Base-by-base conservation (phyloP, 2,797 vertebrate genomes). In the Cossypha heuglini region DNA sequence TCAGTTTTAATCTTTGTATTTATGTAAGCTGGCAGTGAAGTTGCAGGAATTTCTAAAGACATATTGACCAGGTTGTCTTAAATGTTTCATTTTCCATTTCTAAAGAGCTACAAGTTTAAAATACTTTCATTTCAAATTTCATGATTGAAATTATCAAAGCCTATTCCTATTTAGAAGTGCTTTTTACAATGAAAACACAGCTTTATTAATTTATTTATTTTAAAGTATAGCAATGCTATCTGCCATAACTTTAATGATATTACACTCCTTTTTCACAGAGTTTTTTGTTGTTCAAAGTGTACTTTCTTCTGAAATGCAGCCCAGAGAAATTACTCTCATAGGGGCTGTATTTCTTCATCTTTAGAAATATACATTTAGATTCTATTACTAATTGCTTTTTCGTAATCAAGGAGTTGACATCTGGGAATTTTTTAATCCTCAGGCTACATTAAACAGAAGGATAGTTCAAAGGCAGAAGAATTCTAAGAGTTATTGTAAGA, bases 321-420 rank as follows among this genome's bases (percentile, higher is more conserved):
- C 57, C n/a, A 72, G 40, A 92, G 33, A 91, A 89, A 93, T 92
- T 75, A 54, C 33, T 86, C 72, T 95, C 79, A 26, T 16, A 57
- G 68, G 80, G 17, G 43, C 79, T 97, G 96, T 63, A 92, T 95
- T 97, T 93, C 38, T 96, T 81, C 28, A 73, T 75, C 55, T 93
- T 38, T 62, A 96, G 55, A 64, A 97, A 96, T 88, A 68, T 28
- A 90, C 95, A 82, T 96, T 95, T 95, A 96, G 48, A 86, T 93
- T 95, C 58, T 72, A 77, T 92, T 97, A 91, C 71, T 94, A 96
- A 96, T 96, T 96, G 76, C 62, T 96, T 96, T 52, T 63, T 93
- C 90, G 29, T 94, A 96, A 96, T 97, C 82, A 97, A 95, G 76
- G 86, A 92, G 55, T 31, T 88, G 64, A n/a, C 42, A 86, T 85